These are phyloP conservation scores for Danionella dracula DNA, from an alignment of 2,797 vertebrate genomes.

Conservation along the genomic window DNA sequence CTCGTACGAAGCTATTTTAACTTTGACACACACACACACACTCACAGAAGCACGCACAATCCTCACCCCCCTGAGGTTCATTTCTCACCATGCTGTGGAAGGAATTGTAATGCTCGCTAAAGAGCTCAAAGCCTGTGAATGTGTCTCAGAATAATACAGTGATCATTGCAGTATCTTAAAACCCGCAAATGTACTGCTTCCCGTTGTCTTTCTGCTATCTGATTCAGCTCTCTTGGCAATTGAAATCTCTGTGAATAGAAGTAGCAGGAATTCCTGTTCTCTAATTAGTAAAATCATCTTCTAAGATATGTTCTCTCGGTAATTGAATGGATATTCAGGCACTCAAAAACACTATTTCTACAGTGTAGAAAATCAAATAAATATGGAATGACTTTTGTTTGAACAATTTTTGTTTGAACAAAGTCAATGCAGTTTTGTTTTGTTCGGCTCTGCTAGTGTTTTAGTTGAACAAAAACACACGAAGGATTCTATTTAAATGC, in stretches of 20 bases:
- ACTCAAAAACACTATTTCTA: too few species aligned
- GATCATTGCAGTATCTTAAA: slow-evolving; percentile 20
- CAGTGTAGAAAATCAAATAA: too few species aligned
- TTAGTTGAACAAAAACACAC: too few species aligned
- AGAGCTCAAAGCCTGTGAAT: slow-evolving; percentile 7
- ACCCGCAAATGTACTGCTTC: slow-evolving; percentile 22
- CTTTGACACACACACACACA: slow-evolving; percentile 42
- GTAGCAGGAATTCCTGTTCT: slow-evolving; percentile 10
- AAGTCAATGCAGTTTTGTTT: background rate
- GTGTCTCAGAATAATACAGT: slow-evolving; percentile 3
- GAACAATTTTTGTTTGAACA: too few species aligned
- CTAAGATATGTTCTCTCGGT: too few species aligned
- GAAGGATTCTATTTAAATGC: slow-evolving; percentile 42
- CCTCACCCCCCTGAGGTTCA: slow-evolving; percentile 18
- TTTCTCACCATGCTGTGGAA: slow-evolving; percentile 5
- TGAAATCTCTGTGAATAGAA: slow-evolving; percentile 11
- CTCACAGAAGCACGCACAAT: slow-evolving; percentile 16
- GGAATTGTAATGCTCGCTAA: slow-evolving; percentile 27
- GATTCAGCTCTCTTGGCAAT: slow-evolving; percentile 7
- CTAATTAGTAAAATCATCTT: slow-evolving; percentile 20
- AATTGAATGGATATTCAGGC: too few species aligned
- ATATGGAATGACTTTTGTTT: too few species aligned
- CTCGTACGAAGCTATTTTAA: slow-evolving; percentile 68
- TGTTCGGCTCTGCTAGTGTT: too few species aligned
- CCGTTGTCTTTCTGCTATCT: background rate